These are phyloP conservation scores for Napeogenes inachia DNA, from an alignment of 2,888 invertebrate species.

Conservation along the genomic window DNA sequence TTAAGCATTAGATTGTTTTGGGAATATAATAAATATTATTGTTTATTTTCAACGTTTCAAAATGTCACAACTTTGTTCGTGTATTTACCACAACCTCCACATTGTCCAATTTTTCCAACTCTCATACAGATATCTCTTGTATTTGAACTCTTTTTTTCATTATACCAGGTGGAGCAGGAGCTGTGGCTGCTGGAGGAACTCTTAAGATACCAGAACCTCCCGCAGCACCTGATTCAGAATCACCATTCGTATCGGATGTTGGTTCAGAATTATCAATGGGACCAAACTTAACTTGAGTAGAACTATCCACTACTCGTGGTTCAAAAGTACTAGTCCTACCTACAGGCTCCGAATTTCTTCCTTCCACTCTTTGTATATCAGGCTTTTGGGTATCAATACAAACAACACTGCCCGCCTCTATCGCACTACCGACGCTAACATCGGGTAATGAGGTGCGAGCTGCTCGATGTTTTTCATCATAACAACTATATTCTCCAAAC, in stretches of 20 bases:
- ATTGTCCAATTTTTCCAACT: conserved; percentile 54
- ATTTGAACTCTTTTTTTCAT: conserved; percentile 94
- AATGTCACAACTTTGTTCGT: conserved; percentile 67
- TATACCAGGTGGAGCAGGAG: conserved; percentile 83
- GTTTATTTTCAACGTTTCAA: conserved; percentile 34
- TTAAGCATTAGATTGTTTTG: conserved; percentile 32
- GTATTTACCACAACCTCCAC: conserved; percentile 67
- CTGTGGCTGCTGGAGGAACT: conserved; percentile 56
- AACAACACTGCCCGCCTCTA: conserved; percentile 77
- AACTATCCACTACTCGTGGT: conserved; percentile 71
- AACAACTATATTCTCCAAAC: conserved; percentile 82
- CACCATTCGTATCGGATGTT: conserved; percentile 63
- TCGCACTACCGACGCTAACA: conserved; percentile 78
- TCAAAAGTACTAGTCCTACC: conserved; percentile 72
- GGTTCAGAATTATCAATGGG: conserved; percentile 63
- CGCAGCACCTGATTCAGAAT: conserved; percentile 63
- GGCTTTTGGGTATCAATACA: conserved; percentile 74
- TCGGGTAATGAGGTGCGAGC: conserved; percentile 79
- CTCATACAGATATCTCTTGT: conserved; percentile 93
- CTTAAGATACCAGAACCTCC: conserved; percentile 71
- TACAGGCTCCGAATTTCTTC: conserved; percentile 51
- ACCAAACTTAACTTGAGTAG: conserved; percentile 72
- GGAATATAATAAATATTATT: conserved; percentile 12
- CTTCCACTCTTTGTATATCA: conserved; percentile 71
- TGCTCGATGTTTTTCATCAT: conserved; percentile 78